A percentile compares a stretch with the other conserved stretches of the same genome.
These are phyloP conservation scores for Elysia crispata DNA, from an alignment of 2,888 invertebrate species.

Conservation along the genomic window DNA sequence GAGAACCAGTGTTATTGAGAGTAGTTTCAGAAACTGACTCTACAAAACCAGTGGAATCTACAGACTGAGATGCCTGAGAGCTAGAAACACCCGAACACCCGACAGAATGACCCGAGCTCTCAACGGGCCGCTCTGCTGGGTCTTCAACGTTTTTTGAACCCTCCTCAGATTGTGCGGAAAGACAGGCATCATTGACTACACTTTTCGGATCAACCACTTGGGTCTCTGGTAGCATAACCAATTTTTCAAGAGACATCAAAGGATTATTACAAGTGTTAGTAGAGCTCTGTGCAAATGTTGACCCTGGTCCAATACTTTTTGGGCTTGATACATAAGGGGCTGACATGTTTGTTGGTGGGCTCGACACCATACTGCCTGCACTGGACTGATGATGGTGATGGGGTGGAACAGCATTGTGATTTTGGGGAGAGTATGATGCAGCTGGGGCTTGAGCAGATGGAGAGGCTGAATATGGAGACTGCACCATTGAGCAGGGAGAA, in stretches of 20 bases:
- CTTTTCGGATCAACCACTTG: constrained; percentile 75
- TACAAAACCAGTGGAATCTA: constrained; percentile 16
- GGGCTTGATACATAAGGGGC: no score
- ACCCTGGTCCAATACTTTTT: no score
- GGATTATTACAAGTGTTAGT: constrained; percentile 57
- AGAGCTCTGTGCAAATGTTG: not conserved
- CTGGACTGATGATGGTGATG: not conserved
- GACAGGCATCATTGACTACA: constrained; percentile 73
- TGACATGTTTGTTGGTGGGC: not conserved
- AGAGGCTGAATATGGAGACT: constrained; percentile 51
- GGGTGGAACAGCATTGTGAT: constrained; percentile 15
- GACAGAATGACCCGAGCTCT: constrained; percentile 56
- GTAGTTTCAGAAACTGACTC: not conserved
- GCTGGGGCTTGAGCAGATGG: constrained; percentile 46
- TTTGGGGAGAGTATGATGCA: constrained; percentile 34
- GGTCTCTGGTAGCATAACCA: constrained; percentile 70
- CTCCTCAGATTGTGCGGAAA: constrained; percentile 56
- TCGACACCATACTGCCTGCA: not conserved
- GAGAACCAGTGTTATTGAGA: no score
- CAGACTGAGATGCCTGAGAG: constrained; percentile 33
- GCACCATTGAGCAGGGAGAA: not conserved
- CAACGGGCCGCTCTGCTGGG: constrained; percentile 56
- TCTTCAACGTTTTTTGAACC: constrained; percentile 67
- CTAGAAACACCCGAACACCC: constrained; percentile 51
- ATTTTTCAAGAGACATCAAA: constrained; percentile 71